Evolutionary conservation across 2,888 invertebrate species (phyloP).

Genomic region (Melikaiella ostensackeni): DNA sequence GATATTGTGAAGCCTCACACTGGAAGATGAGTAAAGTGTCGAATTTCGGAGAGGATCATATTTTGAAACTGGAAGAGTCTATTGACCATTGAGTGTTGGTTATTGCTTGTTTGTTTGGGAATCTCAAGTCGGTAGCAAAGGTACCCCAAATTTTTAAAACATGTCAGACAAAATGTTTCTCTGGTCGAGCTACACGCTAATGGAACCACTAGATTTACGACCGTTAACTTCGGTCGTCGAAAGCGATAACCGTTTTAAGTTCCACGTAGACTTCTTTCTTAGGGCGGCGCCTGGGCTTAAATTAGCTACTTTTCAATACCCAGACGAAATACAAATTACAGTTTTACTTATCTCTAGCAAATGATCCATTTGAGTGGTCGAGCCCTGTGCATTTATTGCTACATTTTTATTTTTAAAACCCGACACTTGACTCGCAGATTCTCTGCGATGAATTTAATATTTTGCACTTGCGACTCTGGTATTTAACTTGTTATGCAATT

Average conservation of each 20-base stretch:
- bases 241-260: constrained; percentile 40
- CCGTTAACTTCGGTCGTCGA: constrained; percentile 43
- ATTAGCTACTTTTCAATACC: constrained; percentile 2
- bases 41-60: constrained; percentile 1
- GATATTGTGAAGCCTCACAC: neutral
- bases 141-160: constrained; percentile 17
- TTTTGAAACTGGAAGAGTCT: neutral
- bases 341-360: neutral
- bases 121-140: neutral
- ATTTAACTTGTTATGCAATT: constrained; percentile 9
- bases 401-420: neutral
- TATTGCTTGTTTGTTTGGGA: constrained; percentile 11
- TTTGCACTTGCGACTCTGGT: neutral
- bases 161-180: constrained; percentile 26
- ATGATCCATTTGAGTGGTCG: neutral
- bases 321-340: neutral
- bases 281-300: constrained; percentile 6
- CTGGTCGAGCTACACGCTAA: constrained; percentile 45
- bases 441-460: neutral
- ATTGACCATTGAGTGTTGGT: neutral
- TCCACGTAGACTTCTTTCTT: constrained; percentile 21
- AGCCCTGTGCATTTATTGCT: neutral
- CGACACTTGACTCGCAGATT: neutral
- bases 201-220: constrained; percentile 58
- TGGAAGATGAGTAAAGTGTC: neutral